Evolutionary conservation across 35 echinoderm and acorn worm genomes (phyloP), one percentile per base, ranked within the genome.

Genomic region (Lytechinus variegatus): DNA sequence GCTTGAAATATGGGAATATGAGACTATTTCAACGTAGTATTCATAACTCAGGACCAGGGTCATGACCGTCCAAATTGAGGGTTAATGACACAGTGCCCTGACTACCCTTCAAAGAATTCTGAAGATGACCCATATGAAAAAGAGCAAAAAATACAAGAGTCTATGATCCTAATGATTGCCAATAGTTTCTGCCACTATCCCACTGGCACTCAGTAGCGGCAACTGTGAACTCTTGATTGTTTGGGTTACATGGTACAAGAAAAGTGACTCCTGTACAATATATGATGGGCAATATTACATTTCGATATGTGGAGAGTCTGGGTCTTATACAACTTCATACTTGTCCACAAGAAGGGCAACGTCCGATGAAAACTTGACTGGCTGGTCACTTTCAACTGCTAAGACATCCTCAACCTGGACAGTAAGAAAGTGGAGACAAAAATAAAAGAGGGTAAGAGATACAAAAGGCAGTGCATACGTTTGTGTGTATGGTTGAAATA

Each of bases 241-340:
- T 54, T 53, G 55, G 53, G 55, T 92, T 54, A 54, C 55, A 92
- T 28, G 55, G 55, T 54, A 52, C 44, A 92, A 21, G 10, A 9
- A 10, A 6, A 92, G 90, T 3, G 21, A 92, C 54, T 92, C n/a
- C 24, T 54, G 90, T 54, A 55, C 90, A 92, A 52, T 54, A n/a
- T 54, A 52, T 54, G 24, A 54, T 54, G 52, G 90, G 52, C 52
- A 53, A 92, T 92, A 54, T 92, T 53, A 94, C 54, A 91, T 79
- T 79, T 79, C 0, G 66, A 79, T 79, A 79, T 5, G 66, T 79
- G 66, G 66, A 79, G 66, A 52, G 54, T 14, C 4, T 54, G 86
- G n/a, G 0, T 94, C 90, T 96, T 95, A 99, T 86, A 99, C 98
- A 89, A 99, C 95, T 94, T 99, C 98, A 60, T 99, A 99, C 89